Base-by-base conservation (phyloP, 1,140 invertebrate species). In the Habropoda laboriosa region DNA sequence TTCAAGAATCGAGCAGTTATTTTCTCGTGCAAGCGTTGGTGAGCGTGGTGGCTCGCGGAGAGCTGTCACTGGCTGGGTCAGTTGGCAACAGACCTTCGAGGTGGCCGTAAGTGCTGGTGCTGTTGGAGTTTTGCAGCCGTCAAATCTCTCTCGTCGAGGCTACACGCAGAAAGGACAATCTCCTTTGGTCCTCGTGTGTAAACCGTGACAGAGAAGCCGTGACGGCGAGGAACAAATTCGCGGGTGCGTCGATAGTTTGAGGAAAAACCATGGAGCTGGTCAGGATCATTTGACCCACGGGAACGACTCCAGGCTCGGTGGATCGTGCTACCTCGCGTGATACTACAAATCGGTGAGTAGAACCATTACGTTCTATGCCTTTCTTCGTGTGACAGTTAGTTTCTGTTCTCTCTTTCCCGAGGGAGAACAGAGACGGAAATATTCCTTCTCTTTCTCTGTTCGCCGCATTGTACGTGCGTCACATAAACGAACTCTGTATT, bases 21-120 rank as follows among this genome's bases (percentile, higher is more conserved):
- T 79, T 73, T 49, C 8, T 71, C 18, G 45, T 7, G 21, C 10
- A 10, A 18, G 24, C 3, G 82, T 86, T 89, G 85, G 87, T 61
- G 72, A 38, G 32, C 51, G 55, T 89, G 85, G 27, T 55, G 21
- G 51, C 63, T 73, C 13, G 67, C 38, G 58, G 74, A 81, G 82
- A 90, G 83, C 89, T 92, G 90, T 91, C 90, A 91, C 79, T 83
- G 82, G 79, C 87, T 88, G 83, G 86, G 88, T 91, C 92, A 93
- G 92, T 93, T 93, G 92, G 92, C 89, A 93, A 92, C 91, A 93
- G 92, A 90, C 90, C 88, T 82, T 91, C 87, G 88, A 79, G 66
- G 64, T 77, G 89, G 70, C 88, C 80, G 84, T 76, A 49, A 57
- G 72, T 77, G 71, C 51, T 53, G 38, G 82, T 40, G 38, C 40